phyloP scores from a whole-genome alignment of 2,113 vertebrate genomes.

The Fulica atra region DNA sequence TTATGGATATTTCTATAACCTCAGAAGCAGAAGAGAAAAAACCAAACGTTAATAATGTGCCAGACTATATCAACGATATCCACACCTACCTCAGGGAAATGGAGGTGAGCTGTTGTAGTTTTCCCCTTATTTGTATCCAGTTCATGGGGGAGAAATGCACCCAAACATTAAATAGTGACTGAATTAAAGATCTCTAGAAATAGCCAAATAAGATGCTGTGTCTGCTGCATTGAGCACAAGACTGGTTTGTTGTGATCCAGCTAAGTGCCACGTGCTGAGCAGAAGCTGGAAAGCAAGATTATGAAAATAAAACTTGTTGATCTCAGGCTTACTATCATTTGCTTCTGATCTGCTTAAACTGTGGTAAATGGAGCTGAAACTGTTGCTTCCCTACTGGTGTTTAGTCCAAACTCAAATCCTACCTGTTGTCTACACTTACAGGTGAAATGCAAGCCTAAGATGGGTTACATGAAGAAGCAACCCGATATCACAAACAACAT shows the following conservation, averaged over 20 bases:
- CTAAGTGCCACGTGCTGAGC: neutral
- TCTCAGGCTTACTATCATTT: neutral
- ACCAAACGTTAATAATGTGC: slow-evolving; percentile 79
- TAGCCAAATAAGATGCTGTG: neutral
- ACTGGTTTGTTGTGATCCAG: neutral
- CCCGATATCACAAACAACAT: slow-evolving; percentile 97
- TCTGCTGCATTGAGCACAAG: neutral
- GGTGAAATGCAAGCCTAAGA: slow-evolving; percentile 91
- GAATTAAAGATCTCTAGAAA: neutral
- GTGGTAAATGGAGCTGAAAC: neutral
- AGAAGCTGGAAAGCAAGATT: neutral
- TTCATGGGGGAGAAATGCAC: neutral
- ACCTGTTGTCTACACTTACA: slow-evolving; percentile 47
- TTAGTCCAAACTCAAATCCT: neutral
- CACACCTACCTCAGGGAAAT: slow-evolving; percentile 89
- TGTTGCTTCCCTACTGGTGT: neutral
- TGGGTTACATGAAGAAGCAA: slow-evolving; percentile 96
- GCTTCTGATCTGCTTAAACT: neutral
- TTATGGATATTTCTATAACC: slow-evolving; percentile 89
- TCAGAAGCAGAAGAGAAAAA: slow-evolving; percentile 83
- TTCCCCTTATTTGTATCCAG: neutral
- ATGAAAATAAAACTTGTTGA: neutral
- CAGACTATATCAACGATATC: slow-evolving; percentile 90
- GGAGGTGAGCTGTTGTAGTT: slow-evolving; percentile 83
- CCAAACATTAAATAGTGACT: neutral